Evolutionary conservation across 2,797 vertebrate genomes (phyloP).

Genomic region (Chelmon rostratus): DNA sequence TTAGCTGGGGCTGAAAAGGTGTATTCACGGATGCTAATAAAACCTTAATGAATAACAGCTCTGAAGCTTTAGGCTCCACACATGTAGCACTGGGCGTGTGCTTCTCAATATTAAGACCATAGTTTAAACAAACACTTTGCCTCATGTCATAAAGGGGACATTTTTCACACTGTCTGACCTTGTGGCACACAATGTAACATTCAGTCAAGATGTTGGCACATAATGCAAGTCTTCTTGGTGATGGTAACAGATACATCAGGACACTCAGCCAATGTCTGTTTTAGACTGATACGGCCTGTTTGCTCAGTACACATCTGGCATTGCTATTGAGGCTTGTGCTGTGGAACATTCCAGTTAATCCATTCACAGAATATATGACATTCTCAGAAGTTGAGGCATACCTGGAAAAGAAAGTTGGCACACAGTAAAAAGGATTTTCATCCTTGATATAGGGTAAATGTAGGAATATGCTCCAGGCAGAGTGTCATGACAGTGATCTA

Average conservation of each 20-base stretch:
- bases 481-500: not conserved
- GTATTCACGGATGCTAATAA: not conserved
- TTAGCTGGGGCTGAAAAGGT: not conserved
- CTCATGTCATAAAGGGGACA: not conserved
- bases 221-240: not conserved
- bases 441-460: slow-evolving; percentile 15
- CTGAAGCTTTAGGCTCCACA: too few relatives aligned
- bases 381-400: slow-evolving; percentile 66
- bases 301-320: slow-evolving; percentile 78
- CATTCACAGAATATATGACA: slow-evolving; percentile 69
- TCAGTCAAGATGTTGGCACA: not conserved
- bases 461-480: not conserved
- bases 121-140: not conserved
- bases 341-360: slow-evolving; percentile 75
- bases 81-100: not conserved
- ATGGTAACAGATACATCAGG: slow-evolving; percentile 13
- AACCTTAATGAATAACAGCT: not conserved
- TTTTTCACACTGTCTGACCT: slow-evolving; percentile 1
- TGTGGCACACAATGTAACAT: not conserved
- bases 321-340: slow-evolving; percentile 47
- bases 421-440: slow-evolving; percentile 44
- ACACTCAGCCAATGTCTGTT: slow-evolving; percentile 38
- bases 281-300: slow-evolving; percentile 68
- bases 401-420: slow-evolving; percentile 34
- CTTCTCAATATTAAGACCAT: not conserved